Conservation (phyloP, 2,113 vertebrate genomes). For the Manacus vitellinus region DNA sequence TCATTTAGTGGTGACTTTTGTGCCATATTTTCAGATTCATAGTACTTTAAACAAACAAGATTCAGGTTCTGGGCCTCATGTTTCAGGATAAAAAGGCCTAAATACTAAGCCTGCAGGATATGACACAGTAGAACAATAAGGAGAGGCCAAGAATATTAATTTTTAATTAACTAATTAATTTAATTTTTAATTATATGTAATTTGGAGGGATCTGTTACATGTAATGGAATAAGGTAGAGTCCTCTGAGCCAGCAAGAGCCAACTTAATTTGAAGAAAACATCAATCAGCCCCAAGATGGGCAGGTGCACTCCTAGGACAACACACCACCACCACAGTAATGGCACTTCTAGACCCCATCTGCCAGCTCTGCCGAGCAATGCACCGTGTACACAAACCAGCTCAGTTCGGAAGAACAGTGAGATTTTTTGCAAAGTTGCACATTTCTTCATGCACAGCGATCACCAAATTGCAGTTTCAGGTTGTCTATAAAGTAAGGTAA, state of each 20-base stretch:
- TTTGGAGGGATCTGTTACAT: background rate
- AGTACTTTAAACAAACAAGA: background rate
- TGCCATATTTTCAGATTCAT: background rate
- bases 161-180: background rate
- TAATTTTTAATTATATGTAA: background rate
- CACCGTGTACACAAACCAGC: background rate
- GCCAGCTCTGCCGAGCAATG: background rate
- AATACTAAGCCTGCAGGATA: background rate
- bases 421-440: background rate
- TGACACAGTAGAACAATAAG: background rate
- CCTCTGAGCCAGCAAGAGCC: background rate
- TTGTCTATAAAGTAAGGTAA: background rate
- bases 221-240: background rate
- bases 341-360: accelerated
- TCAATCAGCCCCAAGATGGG: accelerated
- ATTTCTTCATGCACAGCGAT: background rate
- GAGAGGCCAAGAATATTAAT: background rate
- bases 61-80: background rate
- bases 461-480: background rate
- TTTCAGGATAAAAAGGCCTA: background rate
- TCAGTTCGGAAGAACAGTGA: background rate
- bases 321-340: accelerated
- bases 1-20: background rate
- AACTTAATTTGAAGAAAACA: background rate
- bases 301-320: accelerated